A percentile compares a stretch with the other conserved stretches of the same genome.
phyloP scores from a whole-genome alignment of 2,888 invertebrate genomes.

The Diogma glabrata region DNA sequence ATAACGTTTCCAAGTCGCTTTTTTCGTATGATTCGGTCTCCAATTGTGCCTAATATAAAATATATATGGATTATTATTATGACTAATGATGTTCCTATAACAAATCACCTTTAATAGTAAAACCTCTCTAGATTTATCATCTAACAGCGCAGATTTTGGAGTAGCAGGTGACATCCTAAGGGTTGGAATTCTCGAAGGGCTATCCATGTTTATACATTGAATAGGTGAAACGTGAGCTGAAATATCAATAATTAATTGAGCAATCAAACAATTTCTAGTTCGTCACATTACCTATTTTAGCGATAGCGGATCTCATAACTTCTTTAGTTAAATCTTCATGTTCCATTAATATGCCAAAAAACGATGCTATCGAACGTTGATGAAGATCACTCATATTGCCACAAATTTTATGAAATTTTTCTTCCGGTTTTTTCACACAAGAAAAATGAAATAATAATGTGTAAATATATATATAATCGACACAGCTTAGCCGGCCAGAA shows the following conservation, averaged over 20 bases:
- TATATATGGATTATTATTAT: no score
- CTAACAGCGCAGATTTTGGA: conserved; percentile 28
- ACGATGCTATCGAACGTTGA: conserved; percentile 27
- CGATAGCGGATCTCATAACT: conserved; percentile 24
- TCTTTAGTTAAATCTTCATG: conserved; percentile 22
- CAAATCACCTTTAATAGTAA: no score
- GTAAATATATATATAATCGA: conserved; percentile 32
- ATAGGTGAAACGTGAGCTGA: no score
- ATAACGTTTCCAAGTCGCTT: no score
- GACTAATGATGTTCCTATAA: no score
- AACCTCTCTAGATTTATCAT: conserved; percentile 29
- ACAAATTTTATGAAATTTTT: conserved; percentile 29
- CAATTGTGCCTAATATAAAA: no score
- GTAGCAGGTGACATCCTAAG: conserved; percentile 25
- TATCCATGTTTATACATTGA: no score
- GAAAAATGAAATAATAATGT: conserved; percentile 31
- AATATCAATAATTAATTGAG: no score
- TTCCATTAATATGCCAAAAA: conserved; percentile 26
- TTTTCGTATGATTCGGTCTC: no score
- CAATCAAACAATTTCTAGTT: no score
- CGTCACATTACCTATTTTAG: conserved; percentile 14
- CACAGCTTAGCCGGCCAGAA: no score
- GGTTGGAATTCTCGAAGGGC: conserved; percentile 23
- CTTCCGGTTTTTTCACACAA: conserved; percentile 28
- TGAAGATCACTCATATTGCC: conserved; percentile 23